Evolutionary conservation across 2,113 vertebrate species (phyloP).

Genomic region (Poeciliopsis occidentalis): DNA sequence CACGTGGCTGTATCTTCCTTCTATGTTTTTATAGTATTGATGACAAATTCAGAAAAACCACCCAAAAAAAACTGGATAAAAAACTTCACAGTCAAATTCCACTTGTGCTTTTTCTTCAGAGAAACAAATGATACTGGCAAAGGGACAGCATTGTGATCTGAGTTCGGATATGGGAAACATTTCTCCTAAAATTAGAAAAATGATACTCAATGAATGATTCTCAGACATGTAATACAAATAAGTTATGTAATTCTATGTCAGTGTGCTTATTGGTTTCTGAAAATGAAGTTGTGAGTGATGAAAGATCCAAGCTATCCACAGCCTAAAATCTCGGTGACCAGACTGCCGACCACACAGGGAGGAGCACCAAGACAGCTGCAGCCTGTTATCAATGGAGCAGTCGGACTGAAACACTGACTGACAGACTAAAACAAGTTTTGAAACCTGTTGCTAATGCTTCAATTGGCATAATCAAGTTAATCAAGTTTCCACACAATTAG

Average conservation of each 20-base stretch:
- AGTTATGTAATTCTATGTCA: constrained; percentile 25
- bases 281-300: constrained; percentile 44
- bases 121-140: neutral
- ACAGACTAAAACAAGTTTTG: neutral
- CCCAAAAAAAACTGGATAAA: neutral
- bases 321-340: constrained; percentile 67
- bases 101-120: no score
- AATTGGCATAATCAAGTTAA: no score
- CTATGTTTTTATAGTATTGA: neutral
- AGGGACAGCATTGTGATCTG: neutral
- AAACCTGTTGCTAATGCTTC: no score
- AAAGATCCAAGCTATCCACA: constrained; percentile 38
- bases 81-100: no score
- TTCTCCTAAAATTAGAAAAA: neutral
- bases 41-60: neutral
- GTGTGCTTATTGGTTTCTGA: constrained; percentile 8
- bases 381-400: constrained; percentile 50
- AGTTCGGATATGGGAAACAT: neutral
- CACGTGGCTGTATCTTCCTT: neutral
- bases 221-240: neutral
- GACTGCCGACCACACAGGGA: constrained; percentile 49
- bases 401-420: constrained; percentile 2
- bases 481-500: neutral
- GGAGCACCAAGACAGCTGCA: constrained; percentile 60
- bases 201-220: neutral